Evolutionary conservation across 2,797 vertebrate genomes (phyloP).

Genomic region (Pseudocheirus occidentalis): DNA sequence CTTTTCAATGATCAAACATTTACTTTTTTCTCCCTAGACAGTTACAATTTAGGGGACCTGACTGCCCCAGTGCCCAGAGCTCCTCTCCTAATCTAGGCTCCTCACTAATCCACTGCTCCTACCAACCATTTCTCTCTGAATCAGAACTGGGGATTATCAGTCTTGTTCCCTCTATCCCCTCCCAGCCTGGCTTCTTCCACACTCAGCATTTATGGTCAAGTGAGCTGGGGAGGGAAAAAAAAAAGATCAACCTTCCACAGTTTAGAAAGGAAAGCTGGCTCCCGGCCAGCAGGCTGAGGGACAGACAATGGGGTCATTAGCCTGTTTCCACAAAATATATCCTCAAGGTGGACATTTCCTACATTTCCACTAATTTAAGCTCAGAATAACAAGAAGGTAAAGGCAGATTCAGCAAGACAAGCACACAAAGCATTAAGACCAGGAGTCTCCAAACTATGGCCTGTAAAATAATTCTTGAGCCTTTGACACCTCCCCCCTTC

Average conservation of each 20-base stretch:
- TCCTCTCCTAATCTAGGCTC: not conserved
- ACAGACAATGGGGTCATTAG: slow-evolving; percentile 73
- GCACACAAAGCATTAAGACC: not conserved
- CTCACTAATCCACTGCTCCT: not conserved
- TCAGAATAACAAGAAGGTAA: slow-evolving; percentile 62
- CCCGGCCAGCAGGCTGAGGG: not conserved
- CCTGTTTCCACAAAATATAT: slow-evolving; percentile 64
- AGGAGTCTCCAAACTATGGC: not conserved
- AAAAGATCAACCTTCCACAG: slow-evolving; percentile 75
- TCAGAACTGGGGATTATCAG: not conserved
- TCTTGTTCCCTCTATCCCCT: not conserved
- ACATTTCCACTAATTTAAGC: slow-evolving; percentile 76
- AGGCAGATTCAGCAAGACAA: not conserved
- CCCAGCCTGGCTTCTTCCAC: slow-evolving; percentile 48
- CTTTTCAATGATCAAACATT: not conserved
- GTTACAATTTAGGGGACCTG: not conserved
- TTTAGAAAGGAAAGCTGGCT: slow-evolving; percentile 72
- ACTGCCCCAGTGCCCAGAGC: fast-evolving
- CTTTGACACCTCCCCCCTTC: not conserved
- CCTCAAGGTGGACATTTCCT: slow-evolving; percentile 48
- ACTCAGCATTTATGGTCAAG: slow-evolving; percentile 31
- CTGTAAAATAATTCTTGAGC: not conserved
- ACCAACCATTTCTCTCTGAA: not conserved
- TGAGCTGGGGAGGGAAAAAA: slow-evolving; percentile 60
- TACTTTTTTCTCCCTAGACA: not conserved